Percentiles rank a stretch among this genome's conserved stretches.
These are phyloP conservation scores for Ornithoptera priamus DNA, from an alignment of 2,888 invertebrate species.

Conservation along the genomic window DNA sequence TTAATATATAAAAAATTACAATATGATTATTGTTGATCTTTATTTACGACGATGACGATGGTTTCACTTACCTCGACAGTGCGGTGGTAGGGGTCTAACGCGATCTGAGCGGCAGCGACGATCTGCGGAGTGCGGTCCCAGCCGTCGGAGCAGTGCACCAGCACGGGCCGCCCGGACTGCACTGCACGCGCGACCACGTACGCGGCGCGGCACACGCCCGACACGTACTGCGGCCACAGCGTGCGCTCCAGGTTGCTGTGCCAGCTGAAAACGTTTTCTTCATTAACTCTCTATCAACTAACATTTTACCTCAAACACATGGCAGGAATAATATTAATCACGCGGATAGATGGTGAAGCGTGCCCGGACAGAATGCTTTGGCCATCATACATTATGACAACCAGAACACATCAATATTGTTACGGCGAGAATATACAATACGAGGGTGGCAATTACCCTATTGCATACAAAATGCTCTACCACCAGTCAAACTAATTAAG, in stretches of 20 bases:
- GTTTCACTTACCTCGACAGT: conserved; percentile 86
- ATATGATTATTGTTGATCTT: not conserved
- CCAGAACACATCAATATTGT: too few relatives aligned
- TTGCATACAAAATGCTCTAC: too few relatives aligned
- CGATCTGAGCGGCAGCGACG: conserved; percentile 93
- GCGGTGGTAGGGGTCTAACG: conserved; percentile 96
- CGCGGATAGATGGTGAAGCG: too few relatives aligned
- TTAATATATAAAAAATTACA: not conserved
- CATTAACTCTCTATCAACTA: too few relatives aligned
- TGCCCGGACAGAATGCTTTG: too few relatives aligned
- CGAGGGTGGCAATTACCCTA: too few relatives aligned
- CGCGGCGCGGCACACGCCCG: conserved; percentile 90
- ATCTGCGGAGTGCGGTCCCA: conserved; percentile 99
- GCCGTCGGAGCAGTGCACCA: conserved; percentile 99
- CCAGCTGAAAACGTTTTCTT: conserved; percentile 82
- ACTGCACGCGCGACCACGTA: conserved; percentile 89
- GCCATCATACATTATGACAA: too few relatives aligned
- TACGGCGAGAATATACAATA: too few relatives aligned
- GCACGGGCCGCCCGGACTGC: conserved; percentile 91
- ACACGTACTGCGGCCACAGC: conserved; percentile 95
- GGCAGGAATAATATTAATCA: too few relatives aligned
- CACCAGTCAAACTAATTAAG: too few relatives aligned
- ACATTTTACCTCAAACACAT: too few relatives aligned
- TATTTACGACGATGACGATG: not conserved
- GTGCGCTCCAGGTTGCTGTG: conserved; percentile 92